Percentiles rank a stretch among this genome's conserved stretches.
Evolutionary conservation across 2,797 vertebrate species (phyloP).

Genomic region (Periophthalmus magnuspinnatus): DNA sequence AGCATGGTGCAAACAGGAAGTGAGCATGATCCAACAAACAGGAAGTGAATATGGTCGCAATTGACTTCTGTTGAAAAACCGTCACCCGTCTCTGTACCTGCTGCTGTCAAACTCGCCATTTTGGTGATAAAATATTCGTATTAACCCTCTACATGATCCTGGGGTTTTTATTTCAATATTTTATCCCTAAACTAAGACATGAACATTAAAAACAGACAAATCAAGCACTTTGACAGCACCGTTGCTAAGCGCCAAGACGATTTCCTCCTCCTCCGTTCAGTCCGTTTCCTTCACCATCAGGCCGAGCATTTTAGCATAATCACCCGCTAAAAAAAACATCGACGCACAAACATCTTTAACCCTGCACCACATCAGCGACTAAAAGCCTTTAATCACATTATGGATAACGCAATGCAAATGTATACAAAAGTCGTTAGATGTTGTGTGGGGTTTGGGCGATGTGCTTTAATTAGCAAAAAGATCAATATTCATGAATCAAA

Average conservation of each 20-base stretch:
- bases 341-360: background rate
- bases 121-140: no score
- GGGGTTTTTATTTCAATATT: no score
- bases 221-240: no score
- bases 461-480: slow-evolving; percentile 19
- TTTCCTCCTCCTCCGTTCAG: slow-evolving; percentile 33
- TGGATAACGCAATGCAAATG: background rate
- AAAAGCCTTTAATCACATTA: slow-evolving; percentile 3
- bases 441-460: slow-evolving; percentile 6
- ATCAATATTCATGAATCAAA: slow-evolving; percentile 31
- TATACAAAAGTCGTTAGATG: slow-evolving; percentile 1
- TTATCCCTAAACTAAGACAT: no score
- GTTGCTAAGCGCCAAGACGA: slow-evolving; percentile 11
- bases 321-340: background rate
- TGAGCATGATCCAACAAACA: no score
- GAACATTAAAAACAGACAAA: no score
- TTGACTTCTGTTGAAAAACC: no score
- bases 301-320: slow-evolving; percentile 15
- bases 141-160: no score
- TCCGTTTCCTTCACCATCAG: slow-evolving; percentile 6
- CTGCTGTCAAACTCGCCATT: no score
- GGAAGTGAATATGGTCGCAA: no score
- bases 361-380: background rate
- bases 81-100: no score
- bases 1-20: background rate